Evolutionary conservation across 2,797 vertebrate genomes (phyloP).

Genomic region (Silurus lanzhouensis): DNA sequence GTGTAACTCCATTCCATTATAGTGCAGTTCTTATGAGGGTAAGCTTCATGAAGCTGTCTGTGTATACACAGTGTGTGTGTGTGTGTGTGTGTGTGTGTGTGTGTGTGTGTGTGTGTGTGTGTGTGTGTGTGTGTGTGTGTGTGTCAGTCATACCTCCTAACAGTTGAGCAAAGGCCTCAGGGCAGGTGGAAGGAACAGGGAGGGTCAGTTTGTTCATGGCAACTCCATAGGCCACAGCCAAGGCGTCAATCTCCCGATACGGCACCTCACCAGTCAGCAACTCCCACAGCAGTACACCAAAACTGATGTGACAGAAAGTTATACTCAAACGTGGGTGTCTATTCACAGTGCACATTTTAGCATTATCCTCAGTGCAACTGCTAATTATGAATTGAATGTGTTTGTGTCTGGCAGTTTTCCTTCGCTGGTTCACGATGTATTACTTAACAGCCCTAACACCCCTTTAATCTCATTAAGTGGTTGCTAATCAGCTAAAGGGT

Average conservation of each 20-base stretch:
- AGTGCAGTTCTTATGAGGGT: neutral
- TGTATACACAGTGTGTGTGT: neutral
- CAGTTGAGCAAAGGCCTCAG: constrained; percentile 86
- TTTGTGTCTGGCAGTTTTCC: neutral
- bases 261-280: constrained; percentile 91
- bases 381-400: neutral
- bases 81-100: neutral
- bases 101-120: neutral
- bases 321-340: neutral
- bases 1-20: neutral
- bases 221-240: constrained; percentile 90
- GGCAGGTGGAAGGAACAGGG: constrained; percentile 90
- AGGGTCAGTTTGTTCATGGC: constrained; percentile 92
- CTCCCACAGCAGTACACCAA: constrained; percentile 90
- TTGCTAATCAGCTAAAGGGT: neutral
- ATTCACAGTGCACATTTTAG: neutral
- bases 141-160: constrained; percentile 77
- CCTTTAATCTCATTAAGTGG: neutral
- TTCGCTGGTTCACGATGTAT: neutral
- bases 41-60: too few relatives aligned
- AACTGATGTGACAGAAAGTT: constrained; percentile 67
- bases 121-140: neutral
- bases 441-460: neutral
- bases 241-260: constrained; percentile 88
- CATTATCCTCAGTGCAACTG: neutral